A percentile compares a stretch with the other conserved stretches of the same genome.
Evolutionary conservation across 2,113 vertebrate species (phyloP).

Genomic region (Cranoglanis bouderius): DNA sequence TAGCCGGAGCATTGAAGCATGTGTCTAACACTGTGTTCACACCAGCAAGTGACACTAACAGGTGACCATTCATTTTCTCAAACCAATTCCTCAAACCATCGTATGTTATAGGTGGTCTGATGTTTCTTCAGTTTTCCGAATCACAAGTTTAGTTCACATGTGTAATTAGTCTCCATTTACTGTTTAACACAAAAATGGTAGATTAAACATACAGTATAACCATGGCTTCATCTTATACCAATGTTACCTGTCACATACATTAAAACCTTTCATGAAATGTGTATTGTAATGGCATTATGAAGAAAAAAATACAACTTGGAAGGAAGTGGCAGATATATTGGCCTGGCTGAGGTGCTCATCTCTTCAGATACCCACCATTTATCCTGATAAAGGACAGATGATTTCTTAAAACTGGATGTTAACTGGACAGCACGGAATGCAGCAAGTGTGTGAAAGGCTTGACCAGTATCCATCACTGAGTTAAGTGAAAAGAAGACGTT

Average conservation of each 20-base stretch:
- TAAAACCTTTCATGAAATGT: background rate
- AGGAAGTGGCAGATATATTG: background rate
- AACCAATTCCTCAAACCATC: background rate
- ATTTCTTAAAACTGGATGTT: too few species aligned
- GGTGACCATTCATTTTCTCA: background rate
- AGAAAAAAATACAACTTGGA: background rate
- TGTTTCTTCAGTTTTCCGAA: background rate
- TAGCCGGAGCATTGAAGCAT: background rate
- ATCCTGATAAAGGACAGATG: background rate
- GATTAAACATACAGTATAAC: background rate
- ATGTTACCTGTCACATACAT: background rate
- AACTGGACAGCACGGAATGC: too few species aligned
- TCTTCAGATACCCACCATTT: background rate
- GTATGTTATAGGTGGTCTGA: background rate
- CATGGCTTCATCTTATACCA: background rate
- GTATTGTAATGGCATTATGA: background rate
- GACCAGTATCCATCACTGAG: background rate
- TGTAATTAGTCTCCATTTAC: too few species aligned
- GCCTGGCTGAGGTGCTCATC: background rate
- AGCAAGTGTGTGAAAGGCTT: background rate
- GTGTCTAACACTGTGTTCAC: background rate
- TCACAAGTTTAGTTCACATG: background rate
- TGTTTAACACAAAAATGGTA: background rate
- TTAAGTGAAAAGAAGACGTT: background rate
- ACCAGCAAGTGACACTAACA: background rate